phyloP scores from a whole-genome alignment of 2,888 invertebrate species.

The Drosophila neonasuta region DNA sequence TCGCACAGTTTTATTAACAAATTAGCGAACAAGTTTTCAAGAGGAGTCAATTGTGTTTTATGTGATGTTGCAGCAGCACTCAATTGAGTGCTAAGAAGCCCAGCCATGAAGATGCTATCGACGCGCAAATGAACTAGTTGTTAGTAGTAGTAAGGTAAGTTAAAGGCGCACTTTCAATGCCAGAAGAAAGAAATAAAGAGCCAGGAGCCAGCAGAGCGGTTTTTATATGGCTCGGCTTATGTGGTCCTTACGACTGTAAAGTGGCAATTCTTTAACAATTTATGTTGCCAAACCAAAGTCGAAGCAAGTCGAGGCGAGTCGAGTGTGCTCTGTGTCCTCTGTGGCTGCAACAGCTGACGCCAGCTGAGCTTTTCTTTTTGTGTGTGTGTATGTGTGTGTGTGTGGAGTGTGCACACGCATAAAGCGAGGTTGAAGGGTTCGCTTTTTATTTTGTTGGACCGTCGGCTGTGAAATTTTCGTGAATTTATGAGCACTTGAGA shows the following conservation, averaged over 20 bases:
- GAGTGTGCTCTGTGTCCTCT: not conserved
- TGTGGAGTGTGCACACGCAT: not conserved
- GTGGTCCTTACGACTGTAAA: conserved; percentile 76
- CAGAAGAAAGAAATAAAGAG: not conserved
- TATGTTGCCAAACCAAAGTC: conserved; percentile 72
- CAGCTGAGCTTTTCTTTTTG: conserved; percentile 23
- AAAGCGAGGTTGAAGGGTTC: conserved; percentile 48
- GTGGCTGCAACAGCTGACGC: conserved; percentile 67
- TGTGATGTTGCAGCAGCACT: conserved; percentile 2
- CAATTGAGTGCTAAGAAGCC: not conserved
- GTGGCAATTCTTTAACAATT: conserved; percentile 79
- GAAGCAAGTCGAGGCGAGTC: conserved; percentile 41
- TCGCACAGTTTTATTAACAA: conserved; percentile 6
- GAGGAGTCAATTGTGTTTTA: conserved; percentile 6
- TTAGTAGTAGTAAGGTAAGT: conserved; percentile 30
- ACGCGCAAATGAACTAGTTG: conserved; percentile 18
- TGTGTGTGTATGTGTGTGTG: not conserved
- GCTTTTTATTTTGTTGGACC: conserved; percentile 65
- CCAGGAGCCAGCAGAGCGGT: conserved; percentile 37
- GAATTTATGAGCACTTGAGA: conserved; percentile 79
- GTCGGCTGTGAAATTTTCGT: conserved; percentile 77
- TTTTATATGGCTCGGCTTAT: conserved; percentile 73
- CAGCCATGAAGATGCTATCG: conserved; percentile 33
- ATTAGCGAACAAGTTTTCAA: conserved; percentile 10
- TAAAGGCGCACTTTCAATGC: conserved; percentile 7